Evolutionary conservation across 2,797 vertebrate genomes (phyloP), one percentile per base, ranked within the genome.

Genomic region (Diglossa cyanea): DNA sequence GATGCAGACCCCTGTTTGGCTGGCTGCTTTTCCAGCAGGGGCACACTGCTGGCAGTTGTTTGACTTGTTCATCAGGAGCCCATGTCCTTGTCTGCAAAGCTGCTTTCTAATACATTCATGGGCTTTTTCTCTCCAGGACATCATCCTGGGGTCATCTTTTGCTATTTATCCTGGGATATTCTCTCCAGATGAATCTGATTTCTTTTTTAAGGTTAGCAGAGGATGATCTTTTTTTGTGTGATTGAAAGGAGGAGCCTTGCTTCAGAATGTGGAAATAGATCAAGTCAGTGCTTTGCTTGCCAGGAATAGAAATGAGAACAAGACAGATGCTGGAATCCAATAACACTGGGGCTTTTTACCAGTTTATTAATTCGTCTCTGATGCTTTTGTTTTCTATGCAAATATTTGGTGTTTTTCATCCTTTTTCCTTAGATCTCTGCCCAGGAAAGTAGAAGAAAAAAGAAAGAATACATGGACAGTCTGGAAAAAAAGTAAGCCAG

Each of bases 391-490:
- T 30, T 50, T 13, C 37, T 88, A 6, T 82, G 45, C 84, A 84
- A 96, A 76, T 94, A 88, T 94, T 90, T 73, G 74, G 3, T 83
- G 24, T 45, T 91, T 57, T 44, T 60, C 63, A 73, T 74, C 53
- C 33, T 83, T 92, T 19, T 95, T 24, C 72, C 77, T 58, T 95
- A 99, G 99, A 99, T 99, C 96, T 99, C 99, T 86, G 99, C 99
- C 88, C 99, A 99, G 93, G 99, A 99, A 97, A 99, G 99, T 86
- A 98, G 99, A 95, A 98, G 99, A 86, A 99, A 99, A 98, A 99
- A 99, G 98, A 99, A 99, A 94, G 99, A 99, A 97, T 99, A 99
- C 96, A 99, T 99, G 99, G 99, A 99, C 89, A 98, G 98, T 63
- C 96, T 99, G 96, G 99, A 99, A 97, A 99, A 99, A 97, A 99